phyloP scores from a whole-genome alignment of 2,113 vertebrate species.

The Atrichornis clamosus region DNA sequence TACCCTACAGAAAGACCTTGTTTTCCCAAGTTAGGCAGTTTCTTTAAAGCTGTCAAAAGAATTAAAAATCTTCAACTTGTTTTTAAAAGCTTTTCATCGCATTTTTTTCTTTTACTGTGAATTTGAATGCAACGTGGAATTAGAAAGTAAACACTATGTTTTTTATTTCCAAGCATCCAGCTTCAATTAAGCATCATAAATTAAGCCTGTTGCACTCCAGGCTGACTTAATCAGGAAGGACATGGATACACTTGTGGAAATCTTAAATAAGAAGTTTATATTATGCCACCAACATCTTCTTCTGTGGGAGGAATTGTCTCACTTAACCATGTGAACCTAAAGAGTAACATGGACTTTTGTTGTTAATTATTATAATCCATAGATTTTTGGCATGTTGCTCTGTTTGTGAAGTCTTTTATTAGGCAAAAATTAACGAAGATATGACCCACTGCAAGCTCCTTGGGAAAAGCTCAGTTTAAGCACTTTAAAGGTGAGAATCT shows the following conservation, averaged over 20 bases:
- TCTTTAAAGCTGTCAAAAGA: background rate
- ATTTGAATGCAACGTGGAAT: background rate
- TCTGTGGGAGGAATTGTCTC: background rate
- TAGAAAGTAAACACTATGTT: background rate
- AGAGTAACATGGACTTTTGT: background rate
- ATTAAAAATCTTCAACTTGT: background rate
- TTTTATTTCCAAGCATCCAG: background rate
- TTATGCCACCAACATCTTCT: background rate
- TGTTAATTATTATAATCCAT: background rate
- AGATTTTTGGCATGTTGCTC: background rate
- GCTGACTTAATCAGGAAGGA: background rate
- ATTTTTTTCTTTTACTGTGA: background rate
- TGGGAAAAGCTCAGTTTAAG: background rate
- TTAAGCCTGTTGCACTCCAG: background rate
- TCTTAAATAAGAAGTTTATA: background rate
- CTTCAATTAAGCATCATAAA: background rate
- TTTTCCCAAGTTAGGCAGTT: background rate
- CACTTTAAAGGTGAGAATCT: background rate
- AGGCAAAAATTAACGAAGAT: background rate
- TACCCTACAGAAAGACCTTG: background rate
- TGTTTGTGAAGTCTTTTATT: background rate
- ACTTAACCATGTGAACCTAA: background rate
- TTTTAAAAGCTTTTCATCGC: background rate
- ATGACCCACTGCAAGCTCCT: background rate
- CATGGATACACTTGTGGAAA: background rate